Evolutionary conservation across 2,797 vertebrate species (phyloP).

Genomic region (Cyprinodon diabolis): DNA sequence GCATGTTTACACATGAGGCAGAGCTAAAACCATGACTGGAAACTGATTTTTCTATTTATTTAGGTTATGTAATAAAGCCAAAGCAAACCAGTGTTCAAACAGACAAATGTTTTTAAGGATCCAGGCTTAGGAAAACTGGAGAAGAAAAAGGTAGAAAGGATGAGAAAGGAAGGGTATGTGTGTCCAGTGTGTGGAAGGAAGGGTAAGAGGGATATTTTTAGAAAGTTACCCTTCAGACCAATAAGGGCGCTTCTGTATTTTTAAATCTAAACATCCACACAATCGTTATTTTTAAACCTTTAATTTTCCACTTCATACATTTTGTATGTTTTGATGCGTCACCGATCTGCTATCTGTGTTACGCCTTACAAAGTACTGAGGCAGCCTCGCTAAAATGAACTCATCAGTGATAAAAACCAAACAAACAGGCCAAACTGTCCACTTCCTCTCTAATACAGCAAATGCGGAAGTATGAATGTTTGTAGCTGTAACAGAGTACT

Average conservation of each 20-base stretch:
- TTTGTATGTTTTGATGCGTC: background rate
- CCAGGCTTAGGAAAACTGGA: background rate
- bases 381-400: background rate
- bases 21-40: background rate
- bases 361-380: background rate
- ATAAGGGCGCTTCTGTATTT: slow-evolving; percentile 4
- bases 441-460: background rate
- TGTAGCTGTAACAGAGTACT: background rate
- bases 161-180: slow-evolving; percentile 10
- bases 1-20: background rate
- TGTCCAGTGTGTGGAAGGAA: slow-evolving; percentile 31
- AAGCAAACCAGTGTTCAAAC: background rate
- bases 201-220: slow-evolving; percentile 44
- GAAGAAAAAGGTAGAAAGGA: slow-evolving; percentile 20
- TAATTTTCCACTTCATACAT: background rate
- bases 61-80: background rate
- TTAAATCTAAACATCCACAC: background rate
- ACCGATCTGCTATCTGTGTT: background rate
- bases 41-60: background rate
- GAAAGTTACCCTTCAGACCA: slow-evolving; percentile 23
- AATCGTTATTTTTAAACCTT: background rate
- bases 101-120: background rate
- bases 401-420: background rate
- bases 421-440: background rate
- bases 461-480: slow-evolving; percentile 2